A percentile compares a stretch with the other conserved stretches of the same genome.
Evolutionary conservation across 2,113 vertebrate genomes (phyloP).

Genomic region (Myiozetetes cayanensis): DNA sequence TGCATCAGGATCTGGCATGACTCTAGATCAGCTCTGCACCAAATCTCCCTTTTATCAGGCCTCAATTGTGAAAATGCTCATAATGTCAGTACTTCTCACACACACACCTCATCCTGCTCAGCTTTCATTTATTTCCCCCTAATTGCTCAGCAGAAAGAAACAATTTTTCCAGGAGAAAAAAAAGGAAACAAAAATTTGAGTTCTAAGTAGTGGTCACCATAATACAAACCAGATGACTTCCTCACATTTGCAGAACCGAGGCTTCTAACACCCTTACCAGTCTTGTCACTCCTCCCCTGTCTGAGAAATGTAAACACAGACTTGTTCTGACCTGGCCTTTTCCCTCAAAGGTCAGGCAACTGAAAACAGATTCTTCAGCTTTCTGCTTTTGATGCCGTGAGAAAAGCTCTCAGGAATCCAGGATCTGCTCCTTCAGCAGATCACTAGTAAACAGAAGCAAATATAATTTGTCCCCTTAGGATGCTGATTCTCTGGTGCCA

Average conservation of each 20-base stretch:
- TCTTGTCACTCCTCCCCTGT: neutral
- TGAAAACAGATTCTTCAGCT: neutral
- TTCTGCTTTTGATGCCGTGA: neutral
- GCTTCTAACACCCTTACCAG: neutral
- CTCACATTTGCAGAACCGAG: neutral
- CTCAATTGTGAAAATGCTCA: neutral
- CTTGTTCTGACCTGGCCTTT: neutral
- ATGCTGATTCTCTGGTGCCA: neutral
- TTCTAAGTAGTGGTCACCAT: neutral
- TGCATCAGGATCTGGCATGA: neutral
- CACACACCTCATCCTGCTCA: neutral
- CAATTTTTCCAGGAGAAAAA: neutral
- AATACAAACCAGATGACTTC: neutral
- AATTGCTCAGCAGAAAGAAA: neutral
- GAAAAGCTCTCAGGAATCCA: neutral
- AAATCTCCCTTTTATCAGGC: neutral
- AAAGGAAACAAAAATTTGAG: neutral
- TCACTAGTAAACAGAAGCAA: neutral
- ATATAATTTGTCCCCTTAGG: neutral
- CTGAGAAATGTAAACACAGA: neutral
- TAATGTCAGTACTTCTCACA: rapidly evolving
- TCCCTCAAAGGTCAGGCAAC: neutral
- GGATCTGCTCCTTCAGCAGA: neutral
- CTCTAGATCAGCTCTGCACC: neutral
- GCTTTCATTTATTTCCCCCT: neutral